Conservation (phyloP, 2,888 invertebrate species). For the Cosmopolites sordidus region DNA sequence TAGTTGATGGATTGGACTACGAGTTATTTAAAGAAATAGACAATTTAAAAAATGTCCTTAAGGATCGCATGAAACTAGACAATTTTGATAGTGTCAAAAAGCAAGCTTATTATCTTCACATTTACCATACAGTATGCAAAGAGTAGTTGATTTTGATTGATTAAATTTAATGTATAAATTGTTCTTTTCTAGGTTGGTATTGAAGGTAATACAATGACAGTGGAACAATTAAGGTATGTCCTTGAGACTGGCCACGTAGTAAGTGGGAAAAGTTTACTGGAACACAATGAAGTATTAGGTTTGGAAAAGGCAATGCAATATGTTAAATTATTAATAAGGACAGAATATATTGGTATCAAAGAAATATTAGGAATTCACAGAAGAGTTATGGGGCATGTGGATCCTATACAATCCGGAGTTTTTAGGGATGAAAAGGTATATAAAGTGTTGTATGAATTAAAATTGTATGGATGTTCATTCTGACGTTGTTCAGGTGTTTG, state of each 20-base stretch:
- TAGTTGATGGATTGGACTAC: slow-evolving; percentile 86
- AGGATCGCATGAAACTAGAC: slow-evolving; percentile 71
- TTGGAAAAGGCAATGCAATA: slow-evolving; percentile 93
- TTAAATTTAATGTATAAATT: not conserved
- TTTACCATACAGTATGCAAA: slow-evolving; percentile 77
- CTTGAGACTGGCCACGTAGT: slow-evolving; percentile 86
- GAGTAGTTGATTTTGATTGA: too few relatives aligned
- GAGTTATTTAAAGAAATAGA: slow-evolving; percentile 75
- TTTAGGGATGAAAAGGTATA: slow-evolving; percentile 73
- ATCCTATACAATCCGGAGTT: slow-evolving; percentile 86
- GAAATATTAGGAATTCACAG: slow-evolving; percentile 91
- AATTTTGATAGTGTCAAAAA: slow-evolving; percentile 84
- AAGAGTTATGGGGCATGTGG: slow-evolving; percentile 90
- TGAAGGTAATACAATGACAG: slow-evolving; percentile 95
- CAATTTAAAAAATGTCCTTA: slow-evolving; percentile 74
- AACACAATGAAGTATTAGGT: slow-evolving; percentile 95
- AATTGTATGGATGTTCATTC: not conserved
- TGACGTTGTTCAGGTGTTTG: slow-evolving; percentile 69
- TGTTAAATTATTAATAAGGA: slow-evolving; percentile 73
- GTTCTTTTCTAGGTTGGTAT: slow-evolving; percentile 65
- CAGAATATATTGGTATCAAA: slow-evolving; percentile 72
- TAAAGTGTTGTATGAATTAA: too few relatives aligned
- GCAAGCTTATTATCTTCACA: slow-evolving; percentile 93
- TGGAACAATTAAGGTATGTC: slow-evolving; percentile 86
- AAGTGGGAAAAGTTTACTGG: slow-evolving; percentile 87